Evolutionary conservation across 1,140 invertebrate genomes (phyloP), one percentile per base, ranked within the genome.

Genomic region (Plectrocnemia conspersa): DNA sequence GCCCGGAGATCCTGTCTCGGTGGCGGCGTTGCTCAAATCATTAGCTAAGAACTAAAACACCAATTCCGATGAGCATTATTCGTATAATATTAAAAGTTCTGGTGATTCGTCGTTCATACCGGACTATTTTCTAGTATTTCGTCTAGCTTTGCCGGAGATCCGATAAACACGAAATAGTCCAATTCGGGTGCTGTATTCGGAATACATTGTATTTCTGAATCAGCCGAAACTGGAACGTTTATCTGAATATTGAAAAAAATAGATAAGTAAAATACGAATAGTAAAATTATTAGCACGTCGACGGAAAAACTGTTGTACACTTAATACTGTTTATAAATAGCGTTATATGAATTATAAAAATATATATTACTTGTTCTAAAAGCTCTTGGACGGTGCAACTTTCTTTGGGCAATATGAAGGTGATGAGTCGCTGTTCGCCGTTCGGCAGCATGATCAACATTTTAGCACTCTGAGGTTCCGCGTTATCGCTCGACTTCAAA

Each of bases 351-450:
- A 13, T 10, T 47, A 27, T 27, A 47, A 19, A 41, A 47, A 38
- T 27, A 45, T 48, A 11, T 58, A 63, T n/a, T 56, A 84, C 84
- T 75, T 88, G 85, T 66, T 87, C 84, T 38, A 88, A 68, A 52
- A 88, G 78, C 75, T 88, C 85, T 66, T 86, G 83, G 38, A 88
- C 82, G 0, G 85, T 88, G 66, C 86, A 88, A 54, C 83, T 84
- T 64, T 88, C 85, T 59, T 84, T 82, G 4, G 86, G 85, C 61
- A 87, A 72, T 25, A 85, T 86, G 63, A 88, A 88, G 1, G 85
- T 88, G 33, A 88, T 88, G 27, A 88, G 72, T 66, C 85, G 79
- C 63, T 88, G 85, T 70, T 88, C 85, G 7, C 84, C 84, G 49
- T 79, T 84, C 56, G 79, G 77, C 46, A 87, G 69, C 33, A 86